A percentile compares a stretch with the other conserved stretches of the same genome.
Evolutionary conservation across 1,140 invertebrate genomes (phyloP).

Genomic region (Aradophagus sp.): DNA sequence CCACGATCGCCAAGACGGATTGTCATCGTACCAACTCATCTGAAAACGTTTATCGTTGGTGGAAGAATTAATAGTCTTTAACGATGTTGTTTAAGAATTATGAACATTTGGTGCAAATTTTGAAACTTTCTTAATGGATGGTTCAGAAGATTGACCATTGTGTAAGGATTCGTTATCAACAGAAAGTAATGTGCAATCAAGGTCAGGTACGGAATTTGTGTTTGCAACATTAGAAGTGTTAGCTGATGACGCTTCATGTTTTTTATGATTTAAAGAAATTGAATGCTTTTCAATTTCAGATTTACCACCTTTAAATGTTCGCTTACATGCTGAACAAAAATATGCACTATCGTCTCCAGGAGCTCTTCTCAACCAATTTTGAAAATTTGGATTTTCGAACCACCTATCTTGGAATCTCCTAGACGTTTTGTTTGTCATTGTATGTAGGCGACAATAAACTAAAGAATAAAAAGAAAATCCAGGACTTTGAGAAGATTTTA

Average conservation of each 20-base stretch:
- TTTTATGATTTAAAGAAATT: too few species aligned
- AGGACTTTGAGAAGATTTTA: too few species aligned
- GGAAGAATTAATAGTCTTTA: too few species aligned
- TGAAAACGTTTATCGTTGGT: conserved; percentile 1
- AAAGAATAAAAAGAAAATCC: too few species aligned
- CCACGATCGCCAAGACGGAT: conserved; percentile 2
- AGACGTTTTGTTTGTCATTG: too few species aligned
- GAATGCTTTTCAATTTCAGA: background rate
- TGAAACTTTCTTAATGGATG: background rate
- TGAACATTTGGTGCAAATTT: too few species aligned
- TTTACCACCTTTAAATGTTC: background rate
- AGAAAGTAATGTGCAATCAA: too few species aligned
- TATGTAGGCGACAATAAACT: too few species aligned
- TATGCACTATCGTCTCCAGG: background rate
- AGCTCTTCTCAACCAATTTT: background rate
- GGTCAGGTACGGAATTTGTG: background rate
- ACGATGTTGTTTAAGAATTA: too few species aligned
- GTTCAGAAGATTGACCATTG: background rate
- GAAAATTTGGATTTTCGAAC: background rate
- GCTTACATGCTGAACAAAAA: background rate
- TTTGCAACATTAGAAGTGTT: background rate
- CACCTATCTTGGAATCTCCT: background rate
- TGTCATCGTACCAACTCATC: conserved; percentile 4
- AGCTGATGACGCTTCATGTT: too few species aligned
- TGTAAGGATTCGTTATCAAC: background rate